These are phyloP conservation scores for Chiroxiphia lanceolata DNA, from an alignment of 2,797 vertebrate genomes.

Conservation along the genomic window DNA sequence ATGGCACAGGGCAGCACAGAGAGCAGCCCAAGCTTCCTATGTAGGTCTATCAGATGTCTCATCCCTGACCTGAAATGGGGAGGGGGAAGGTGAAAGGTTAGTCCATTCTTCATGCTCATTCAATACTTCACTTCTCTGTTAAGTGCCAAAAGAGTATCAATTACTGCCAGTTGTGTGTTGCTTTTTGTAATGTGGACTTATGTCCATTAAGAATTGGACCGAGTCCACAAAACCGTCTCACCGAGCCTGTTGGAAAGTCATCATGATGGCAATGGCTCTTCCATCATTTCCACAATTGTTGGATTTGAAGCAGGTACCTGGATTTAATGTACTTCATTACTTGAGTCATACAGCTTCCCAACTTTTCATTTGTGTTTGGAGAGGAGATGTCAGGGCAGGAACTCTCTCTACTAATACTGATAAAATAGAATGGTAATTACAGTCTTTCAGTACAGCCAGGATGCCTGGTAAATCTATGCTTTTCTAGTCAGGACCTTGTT, in stretches of 20 bases:
- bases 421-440: constrained; percentile 26
- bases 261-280: background rate
- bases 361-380: constrained; percentile 50
- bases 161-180: constrained; percentile 53
- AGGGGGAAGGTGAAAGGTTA: constrained; percentile 62
- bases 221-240: constrained; percentile 50
- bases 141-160: constrained; percentile 55
- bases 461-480: constrained; percentile 42
- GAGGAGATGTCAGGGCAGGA: constrained; percentile 16
- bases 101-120: constrained; percentile 62
- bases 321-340: constrained; percentile 27
- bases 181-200: constrained; percentile 39
- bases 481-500: constrained; percentile 32
- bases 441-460: constrained; percentile 17
- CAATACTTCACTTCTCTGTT: constrained; percentile 30
- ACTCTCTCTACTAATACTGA: constrained; percentile 28
- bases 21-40: constrained; percentile 22
- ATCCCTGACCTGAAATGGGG: constrained; percentile 55
- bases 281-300: constrained; percentile 42
- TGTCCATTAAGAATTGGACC: constrained; percentile 50
- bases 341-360: constrained; percentile 16
- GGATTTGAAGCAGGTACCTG: constrained; percentile 40
- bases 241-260: constrained; percentile 42
- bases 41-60: constrained; percentile 47
- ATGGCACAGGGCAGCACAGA: background rate